Evolutionary conservation across 2,888 invertebrate species (phyloP).

Genomic region (Ernsta delagoae): DNA sequence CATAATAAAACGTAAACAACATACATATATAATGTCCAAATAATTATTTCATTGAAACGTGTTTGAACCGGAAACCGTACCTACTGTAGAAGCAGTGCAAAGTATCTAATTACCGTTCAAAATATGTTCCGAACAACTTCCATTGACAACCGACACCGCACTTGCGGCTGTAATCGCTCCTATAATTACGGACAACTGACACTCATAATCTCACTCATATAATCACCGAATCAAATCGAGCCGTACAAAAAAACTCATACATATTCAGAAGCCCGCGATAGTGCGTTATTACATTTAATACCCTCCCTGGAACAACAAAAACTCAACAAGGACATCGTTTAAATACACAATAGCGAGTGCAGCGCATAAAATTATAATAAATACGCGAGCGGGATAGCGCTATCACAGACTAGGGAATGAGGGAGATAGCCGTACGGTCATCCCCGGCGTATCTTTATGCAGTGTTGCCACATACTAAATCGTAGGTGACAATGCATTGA

Average conservation of each 20-base stretch:
- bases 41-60: slow-evolving; percentile 3
- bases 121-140: slow-evolving; percentile 22
- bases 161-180: slow-evolving; percentile 48
- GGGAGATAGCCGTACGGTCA: slow-evolving; percentile 51
- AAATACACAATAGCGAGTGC: slow-evolving; percentile 68
- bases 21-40: background rate
- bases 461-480: slow-evolving; percentile 70
- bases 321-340: slow-evolving; percentile 74
- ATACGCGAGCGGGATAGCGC: slow-evolving; percentile 63
- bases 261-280: slow-evolving; percentile 66
- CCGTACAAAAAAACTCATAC: slow-evolving; percentile 61
- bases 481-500: slow-evolving; percentile 77
- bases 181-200: slow-evolving; percentile 75
- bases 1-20: background rate
- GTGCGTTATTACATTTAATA: slow-evolving; percentile 63
- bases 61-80: slow-evolving; percentile 1
- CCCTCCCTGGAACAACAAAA: slow-evolving; percentile 70
- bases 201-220: slow-evolving; percentile 48
- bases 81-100: slow-evolving; percentile 23
- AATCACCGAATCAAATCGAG: slow-evolving; percentile 70
- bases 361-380: slow-evolving; percentile 83
- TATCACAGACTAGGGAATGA: slow-evolving; percentile 35
- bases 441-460: slow-evolving; percentile 46
- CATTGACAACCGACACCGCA: slow-evolving; percentile 41
- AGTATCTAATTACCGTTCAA: slow-evolving; percentile 29